Evolutionary conservation across 2,888 invertebrate species (phyloP).

Genomic region (Cheiracanthium punctorium): DNA sequence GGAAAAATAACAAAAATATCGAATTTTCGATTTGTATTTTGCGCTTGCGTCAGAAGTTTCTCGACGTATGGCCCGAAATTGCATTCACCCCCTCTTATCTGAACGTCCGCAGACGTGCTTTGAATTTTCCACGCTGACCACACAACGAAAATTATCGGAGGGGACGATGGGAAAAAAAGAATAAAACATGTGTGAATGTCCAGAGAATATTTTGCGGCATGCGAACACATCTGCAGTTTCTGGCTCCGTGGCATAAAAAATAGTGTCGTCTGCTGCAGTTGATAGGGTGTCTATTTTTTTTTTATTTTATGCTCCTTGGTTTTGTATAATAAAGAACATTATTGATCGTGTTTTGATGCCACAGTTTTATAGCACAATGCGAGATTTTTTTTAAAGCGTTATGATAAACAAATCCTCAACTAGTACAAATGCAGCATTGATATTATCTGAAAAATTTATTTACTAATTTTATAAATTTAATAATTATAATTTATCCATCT

Average conservation of each 20-base stretch:
- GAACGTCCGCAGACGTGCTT: conserved; percentile 43
- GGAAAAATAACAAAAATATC: not conserved
- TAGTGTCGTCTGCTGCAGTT: not conserved
- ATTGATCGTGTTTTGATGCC: too few relatives aligned
- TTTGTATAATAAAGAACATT: too few relatives aligned
- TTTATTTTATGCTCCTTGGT: too few relatives aligned
- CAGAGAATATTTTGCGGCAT: not conserved
- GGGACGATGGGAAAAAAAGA: conserved; percentile 23
- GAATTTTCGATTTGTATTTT: not conserved
- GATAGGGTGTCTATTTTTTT: not conserved
- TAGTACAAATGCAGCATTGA: too few relatives aligned
- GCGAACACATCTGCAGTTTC: not conserved
- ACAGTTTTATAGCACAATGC: too few relatives aligned
- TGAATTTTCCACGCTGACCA: conserved; percentile 31
- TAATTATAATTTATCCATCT: too few relatives aligned
- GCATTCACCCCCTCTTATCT: conserved; percentile 54
- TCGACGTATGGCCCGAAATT: conserved; percentile 39
- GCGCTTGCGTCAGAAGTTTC: not conserved
- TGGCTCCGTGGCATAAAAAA: not conserved
- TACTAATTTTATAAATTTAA: too few relatives aligned
- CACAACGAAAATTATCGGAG: not conserved
- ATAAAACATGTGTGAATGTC: not conserved
- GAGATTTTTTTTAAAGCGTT: too few relatives aligned
- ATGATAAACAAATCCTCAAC: too few relatives aligned
- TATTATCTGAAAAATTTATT: too few relatives aligned